phyloP scores from a whole-genome alignment of 2,888 invertebrate species.

The Caenorhabditis zanzibari region DNA sequence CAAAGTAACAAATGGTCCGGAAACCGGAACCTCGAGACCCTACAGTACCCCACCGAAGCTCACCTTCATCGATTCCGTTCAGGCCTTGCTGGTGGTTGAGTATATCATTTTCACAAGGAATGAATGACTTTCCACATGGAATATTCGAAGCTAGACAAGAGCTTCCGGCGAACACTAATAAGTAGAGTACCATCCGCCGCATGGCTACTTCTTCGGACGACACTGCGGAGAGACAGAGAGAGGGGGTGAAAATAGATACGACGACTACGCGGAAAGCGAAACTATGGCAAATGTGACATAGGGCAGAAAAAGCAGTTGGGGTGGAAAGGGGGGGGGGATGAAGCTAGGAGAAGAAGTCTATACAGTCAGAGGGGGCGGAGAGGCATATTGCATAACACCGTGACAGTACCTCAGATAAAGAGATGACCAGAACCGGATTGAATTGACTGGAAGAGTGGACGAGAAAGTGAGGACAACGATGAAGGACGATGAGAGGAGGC shows the following conservation, averaged over 20 bases:
- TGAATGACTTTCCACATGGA: conserved; percentile 81
- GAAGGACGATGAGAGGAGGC: conserved; percentile 43
- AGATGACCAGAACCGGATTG: conserved; percentile 63
- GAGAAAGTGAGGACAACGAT: conserved; percentile 63
- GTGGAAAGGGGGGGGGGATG: not conserved
- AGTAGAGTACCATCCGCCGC: conserved; percentile 61
- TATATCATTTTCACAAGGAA: conserved; percentile 78
- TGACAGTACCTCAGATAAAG: conserved; percentile 65
- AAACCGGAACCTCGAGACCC: conserved; percentile 2
- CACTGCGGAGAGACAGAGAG: no score
- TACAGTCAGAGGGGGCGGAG: conserved; percentile 53
- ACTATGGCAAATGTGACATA: conserved; percentile 66
- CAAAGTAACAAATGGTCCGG: conserved; percentile 21
- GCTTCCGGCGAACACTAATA: conserved; percentile 56
- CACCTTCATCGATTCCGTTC: conserved; percentile 58
- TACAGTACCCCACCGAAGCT: not conserved
- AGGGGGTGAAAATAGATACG: conserved; percentile 1
- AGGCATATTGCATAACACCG: conserved; percentile 64
- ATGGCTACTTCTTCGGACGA: conserved; percentile 50
- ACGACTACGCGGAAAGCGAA: conserved; percentile 55
- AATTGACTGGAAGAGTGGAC: conserved; percentile 57
- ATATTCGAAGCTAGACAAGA: conserved; percentile 69
- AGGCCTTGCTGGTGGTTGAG: conserved; percentile 63
- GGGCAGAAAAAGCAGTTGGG: conserved; percentile 59
- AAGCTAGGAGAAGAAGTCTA: conserved; percentile 29